These are phyloP conservation scores for Drosophila aff. DNA, from an alignment of 1,140 invertebrate species.

Conservation along the genomic window DNA sequence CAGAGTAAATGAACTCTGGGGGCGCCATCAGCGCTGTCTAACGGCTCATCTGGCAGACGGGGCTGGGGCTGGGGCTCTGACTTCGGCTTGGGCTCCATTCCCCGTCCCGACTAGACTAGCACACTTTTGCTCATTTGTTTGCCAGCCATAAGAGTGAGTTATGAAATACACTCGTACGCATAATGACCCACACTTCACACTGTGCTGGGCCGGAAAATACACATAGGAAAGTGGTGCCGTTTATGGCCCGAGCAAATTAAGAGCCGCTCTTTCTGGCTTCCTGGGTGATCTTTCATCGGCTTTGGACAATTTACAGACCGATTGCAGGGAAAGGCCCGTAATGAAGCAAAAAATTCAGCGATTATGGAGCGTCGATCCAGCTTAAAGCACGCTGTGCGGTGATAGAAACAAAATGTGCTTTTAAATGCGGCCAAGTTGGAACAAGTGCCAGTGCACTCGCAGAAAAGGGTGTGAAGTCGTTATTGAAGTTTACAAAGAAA, in stretches of 20 bases:
- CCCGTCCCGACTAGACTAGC: conserved; percentile 28
- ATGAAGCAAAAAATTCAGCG: conserved; percentile 71
- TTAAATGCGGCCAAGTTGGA: conserved; percentile 44
- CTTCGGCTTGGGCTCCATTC: background rate
- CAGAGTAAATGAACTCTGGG: conserved; percentile 76
- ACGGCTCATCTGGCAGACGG: conserved; percentile 61
- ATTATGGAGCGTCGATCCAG: conserved; percentile 53
- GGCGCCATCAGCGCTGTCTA: conserved; percentile 55
- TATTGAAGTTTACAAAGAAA: background rate
- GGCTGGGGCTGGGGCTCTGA: background rate
- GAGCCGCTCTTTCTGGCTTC: conserved; percentile 23
- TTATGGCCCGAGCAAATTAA: conserved; percentile 39
- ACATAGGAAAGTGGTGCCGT: conserved; percentile 18
- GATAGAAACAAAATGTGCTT: conserved; percentile 63
- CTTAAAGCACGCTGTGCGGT: conserved; percentile 26
- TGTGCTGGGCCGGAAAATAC: conserved; percentile 15
- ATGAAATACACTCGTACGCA: conserved; percentile 42
- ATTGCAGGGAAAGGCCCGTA: conserved; percentile 47
- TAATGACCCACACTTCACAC: conserved; percentile 50
- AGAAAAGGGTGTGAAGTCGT: background rate
- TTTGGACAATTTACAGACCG: conserved; percentile 18
- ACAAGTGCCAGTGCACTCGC: conserved; percentile 18
- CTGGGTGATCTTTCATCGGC: conserved; percentile 33
- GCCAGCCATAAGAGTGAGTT: conserved; percentile 37
- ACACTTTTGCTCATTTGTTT: conserved; percentile 56